Base-by-base conservation (phyloP, 2,888 invertebrate species). In the Cheilosia grossa region DNA sequence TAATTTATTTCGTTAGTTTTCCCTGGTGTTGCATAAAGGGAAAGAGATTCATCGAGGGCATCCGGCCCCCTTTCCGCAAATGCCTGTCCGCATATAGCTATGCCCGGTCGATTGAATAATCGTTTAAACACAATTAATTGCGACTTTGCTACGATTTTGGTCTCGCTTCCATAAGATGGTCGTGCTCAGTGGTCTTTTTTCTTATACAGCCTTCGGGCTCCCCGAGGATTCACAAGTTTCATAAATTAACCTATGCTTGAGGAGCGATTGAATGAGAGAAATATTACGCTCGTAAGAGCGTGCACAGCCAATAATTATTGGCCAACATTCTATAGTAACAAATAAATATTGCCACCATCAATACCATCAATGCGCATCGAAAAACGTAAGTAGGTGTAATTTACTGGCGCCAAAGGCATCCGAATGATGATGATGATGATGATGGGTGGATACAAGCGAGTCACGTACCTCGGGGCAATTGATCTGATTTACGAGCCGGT, bases 111-210 rank as follows among this genome's bases (percentile, higher is more conserved):
- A 85, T 85, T 81, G 81, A 81, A 81, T 85, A 85, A 85, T 81
- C 85, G 81, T 85, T 85, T 85, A 85, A 85, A 85, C 67, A 77
- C 85, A 81, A 85, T 85, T 85, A 85, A 85, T 85, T 85, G 85
- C 85, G 66, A 85, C 61, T 77, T 85, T 72, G 81, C 75, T 83
- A 54, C 70, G 75, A 61, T 49, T 81, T 61, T 47, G 63, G 59
- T 54, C 40, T 51, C 49, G 10, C 21, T 42, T 64, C n/a, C 30
- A 42, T 40, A 42, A 51, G 51, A 15, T 44, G 63, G 59, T 49
- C 21, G 37, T 77, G 40, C 51, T 64, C n/a, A 47, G 49, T 30
- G 56, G 17, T 51, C 33, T 44, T 56, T 61, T 67, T 47, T 30
- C 30, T n/a, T 49, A 7, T 6, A 13, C 17, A 37, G 24, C 13